phyloP scores from a whole-genome alignment of 2,888 invertebrate species.

The Saturnia pavonia region DNA sequence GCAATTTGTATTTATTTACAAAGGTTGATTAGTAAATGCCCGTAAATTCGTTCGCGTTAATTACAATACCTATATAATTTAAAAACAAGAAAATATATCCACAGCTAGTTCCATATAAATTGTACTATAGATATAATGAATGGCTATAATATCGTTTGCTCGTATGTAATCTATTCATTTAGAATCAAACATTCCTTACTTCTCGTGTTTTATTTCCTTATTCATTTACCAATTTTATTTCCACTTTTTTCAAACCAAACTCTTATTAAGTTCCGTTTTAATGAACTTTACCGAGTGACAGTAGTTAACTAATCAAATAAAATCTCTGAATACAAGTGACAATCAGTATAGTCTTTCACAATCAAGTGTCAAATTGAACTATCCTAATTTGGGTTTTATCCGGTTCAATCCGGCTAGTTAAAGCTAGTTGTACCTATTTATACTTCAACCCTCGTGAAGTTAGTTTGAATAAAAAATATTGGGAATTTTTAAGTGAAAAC shows the following conservation, averaged over 20 bases:
- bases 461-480: neutral
- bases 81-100: too few species aligned
- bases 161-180: neutral
- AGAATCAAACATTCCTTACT: neutral
- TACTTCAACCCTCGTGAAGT: neutral
- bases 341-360: slow-evolving; percentile 33
- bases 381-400: slow-evolving; percentile 43
- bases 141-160: neutral
- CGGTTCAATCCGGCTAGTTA: slow-evolving; percentile 46
- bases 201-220: neutral
- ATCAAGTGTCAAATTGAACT: slow-evolving; percentile 43
- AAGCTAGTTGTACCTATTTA: neutral
- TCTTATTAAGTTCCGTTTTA: slow-evolving; percentile 8
- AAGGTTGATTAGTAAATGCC: too few species aligned
- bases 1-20: too few species aligned
- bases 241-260: neutral
- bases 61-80: too few species aligned
- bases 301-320: slow-evolving; percentile 14
- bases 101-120: too few species aligned
- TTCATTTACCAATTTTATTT: neutral
- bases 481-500: neutral
- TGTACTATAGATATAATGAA: neutral
- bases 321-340: slow-evolving; percentile 27
- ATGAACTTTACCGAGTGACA: neutral
- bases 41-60: too few species aligned